These are phyloP conservation scores for Crotophaga sulcirostris DNA, from an alignment of 2,113 vertebrate species.

Conservation along the genomic window DNA sequence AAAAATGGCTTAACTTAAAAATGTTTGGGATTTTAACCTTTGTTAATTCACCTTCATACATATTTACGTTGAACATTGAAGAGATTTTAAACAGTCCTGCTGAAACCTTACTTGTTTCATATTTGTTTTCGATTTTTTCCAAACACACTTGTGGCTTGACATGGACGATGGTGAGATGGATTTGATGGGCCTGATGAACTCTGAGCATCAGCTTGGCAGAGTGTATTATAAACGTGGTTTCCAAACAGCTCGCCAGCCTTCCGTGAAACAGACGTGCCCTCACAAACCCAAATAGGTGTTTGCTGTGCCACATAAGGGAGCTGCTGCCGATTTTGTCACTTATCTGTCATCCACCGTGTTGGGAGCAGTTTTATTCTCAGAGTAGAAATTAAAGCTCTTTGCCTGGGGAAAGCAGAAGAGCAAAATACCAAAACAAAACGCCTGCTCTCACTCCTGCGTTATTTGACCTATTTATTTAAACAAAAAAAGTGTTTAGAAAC, in stretches of 20 bases:
- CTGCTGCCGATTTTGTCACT: slow-evolving; percentile 37
- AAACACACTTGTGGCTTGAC: slow-evolving; percentile 69
- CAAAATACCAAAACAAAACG: slow-evolving; percentile 58
- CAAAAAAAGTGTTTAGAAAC: slow-evolving; percentile 55
- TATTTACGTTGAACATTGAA: slow-evolving; percentile 65
- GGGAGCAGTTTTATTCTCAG: slow-evolving; percentile 69
- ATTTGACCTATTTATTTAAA: slow-evolving; percentile 67
- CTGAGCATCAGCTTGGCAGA: slow-evolving; percentile 64
- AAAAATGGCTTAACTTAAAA: slow-evolving; percentile 28
- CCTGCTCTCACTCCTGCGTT: slow-evolving; percentile 51
- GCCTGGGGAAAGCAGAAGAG: slow-evolving; percentile 63
- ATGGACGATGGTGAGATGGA: slow-evolving; percentile 70
- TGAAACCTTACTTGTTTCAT: slow-evolving; percentile 72
- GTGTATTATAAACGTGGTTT: slow-evolving; percentile 62
- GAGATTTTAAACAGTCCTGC: slow-evolving; percentile 60
- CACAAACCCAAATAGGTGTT: slow-evolving; percentile 59
- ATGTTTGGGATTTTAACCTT: slow-evolving; percentile 60
- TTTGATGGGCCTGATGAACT: slow-evolving; percentile 71
- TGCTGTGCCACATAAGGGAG: slow-evolving; percentile 57
- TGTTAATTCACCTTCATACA: slow-evolving; percentile 70
- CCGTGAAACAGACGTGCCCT: slow-evolving; percentile 60
- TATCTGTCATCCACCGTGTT: slow-evolving; percentile 61
- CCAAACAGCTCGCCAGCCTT: slow-evolving; percentile 66
- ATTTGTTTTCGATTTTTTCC: slow-evolving; percentile 68
- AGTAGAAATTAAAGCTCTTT: slow-evolving; percentile 61